A percentile compares a stretch with the other conserved stretches of the same genome.
phyloP scores from a whole-genome alignment of 2,113 vertebrate species.

The Stigmatopora nigra region DNA sequence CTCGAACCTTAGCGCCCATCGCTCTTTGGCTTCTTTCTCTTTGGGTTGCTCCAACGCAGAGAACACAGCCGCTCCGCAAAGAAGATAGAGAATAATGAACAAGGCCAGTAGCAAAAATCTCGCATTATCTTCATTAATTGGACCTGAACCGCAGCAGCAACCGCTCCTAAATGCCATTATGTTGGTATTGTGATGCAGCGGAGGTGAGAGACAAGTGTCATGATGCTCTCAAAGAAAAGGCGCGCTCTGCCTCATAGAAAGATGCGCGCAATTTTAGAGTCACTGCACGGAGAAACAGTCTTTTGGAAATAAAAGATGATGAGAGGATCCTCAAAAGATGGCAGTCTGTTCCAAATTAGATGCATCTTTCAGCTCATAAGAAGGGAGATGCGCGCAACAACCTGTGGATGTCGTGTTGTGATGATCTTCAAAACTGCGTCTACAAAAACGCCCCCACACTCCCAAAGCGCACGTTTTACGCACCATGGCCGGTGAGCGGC shows the following conservation, averaged over 20 bases:
- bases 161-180: conserved; percentile 80
- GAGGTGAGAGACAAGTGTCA: conserved; percentile 34
- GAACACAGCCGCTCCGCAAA: conserved; percentile 92
- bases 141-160: conserved; percentile 73
- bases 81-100: conserved; percentile 81
- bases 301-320: not conserved
- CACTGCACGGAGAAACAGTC: conserved; percentile 18
- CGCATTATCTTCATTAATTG: conserved; percentile 86
- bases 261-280: not conserved
- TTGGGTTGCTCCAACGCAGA: conserved; percentile 87
- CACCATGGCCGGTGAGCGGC: conserved; percentile 12
- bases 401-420: conserved; percentile 46
- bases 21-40: conserved; percentile 80
- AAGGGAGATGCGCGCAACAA: conserved; percentile 21
- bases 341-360: not conserved
- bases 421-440: conserved; percentile 19
- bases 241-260: conserved; percentile 1
- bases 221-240: conserved; percentile 21
- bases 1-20: conserved; percentile 82
- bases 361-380: not conserved
- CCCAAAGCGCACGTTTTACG: conserved; percentile 57
- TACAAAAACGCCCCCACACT: conserved; percentile 17
- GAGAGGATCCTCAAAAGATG: not conserved
- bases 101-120: conserved; percentile 83
- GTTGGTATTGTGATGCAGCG: conserved; percentile 27